Evolutionary conservation across 2,888 invertebrate genomes (phyloP), one percentile per base, ranked within the genome.

Genomic region (Dorcus parallelipipedus): DNA sequence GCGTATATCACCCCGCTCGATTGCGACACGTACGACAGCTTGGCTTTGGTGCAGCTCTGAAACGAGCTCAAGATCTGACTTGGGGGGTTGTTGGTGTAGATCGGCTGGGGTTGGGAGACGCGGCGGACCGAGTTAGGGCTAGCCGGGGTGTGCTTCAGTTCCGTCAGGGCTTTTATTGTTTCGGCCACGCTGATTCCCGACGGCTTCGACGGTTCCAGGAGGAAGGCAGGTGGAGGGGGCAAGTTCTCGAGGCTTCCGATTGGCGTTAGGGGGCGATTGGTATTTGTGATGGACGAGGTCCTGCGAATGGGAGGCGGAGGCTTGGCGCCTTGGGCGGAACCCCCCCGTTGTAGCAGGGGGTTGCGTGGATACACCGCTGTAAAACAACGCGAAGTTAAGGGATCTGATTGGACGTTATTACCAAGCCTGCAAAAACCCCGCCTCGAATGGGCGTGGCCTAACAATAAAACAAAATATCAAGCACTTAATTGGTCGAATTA

Each of bases 301-400:
- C 93, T 82, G 52, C 94, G 81, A 47, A 93, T 89, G 0, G 93
- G 93, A 39, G 93, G 93, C 61, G 92, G 90, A 40, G 93, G 93
- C 76, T 91, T 86, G 67, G 82, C 80, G 64, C 81, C 76, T 64
- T 72, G 86, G 78, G 71, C 83, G 75, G 79, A 89, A 76, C 71
- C 86, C 74, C 73, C 84, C 73, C 87, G 86, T 33, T 33, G 26
- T 73, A 76, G 81, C 72, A 83, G 71, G 52, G 76, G 77, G 65
- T 74, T 76, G 41, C 78, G 71, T 20, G 71, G 70, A 64, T 72
- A 73, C 59, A 71, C 62, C 58, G 71, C 72, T 73, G 62, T 10
- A 67, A 63, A 14, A 45, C 9, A 45, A 45, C 1, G 9, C 14
- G 4, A 45, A 17, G 5, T 10, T 41, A 9, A 3, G 14, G 4